Evolutionary conservation across 2,113 vertebrate species (phyloP), one percentile per base, ranked within the genome.

Genomic region (Cyprinodon variegatus): DNA sequence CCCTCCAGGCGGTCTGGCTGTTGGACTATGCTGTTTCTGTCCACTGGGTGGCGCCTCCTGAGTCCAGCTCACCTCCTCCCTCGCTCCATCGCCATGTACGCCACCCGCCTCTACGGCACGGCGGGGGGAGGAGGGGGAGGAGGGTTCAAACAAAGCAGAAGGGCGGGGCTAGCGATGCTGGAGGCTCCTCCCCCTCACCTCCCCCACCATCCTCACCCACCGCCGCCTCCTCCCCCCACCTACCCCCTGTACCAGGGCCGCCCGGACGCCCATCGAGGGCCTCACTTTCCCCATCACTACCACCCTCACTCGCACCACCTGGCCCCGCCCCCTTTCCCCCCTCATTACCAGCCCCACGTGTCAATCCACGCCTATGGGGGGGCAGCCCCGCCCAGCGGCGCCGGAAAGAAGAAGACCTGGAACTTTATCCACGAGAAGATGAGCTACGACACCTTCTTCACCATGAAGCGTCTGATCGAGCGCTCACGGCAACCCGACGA

Each of bases 401-500:
- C 66, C 0, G 74, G 85, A 83, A 95, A 93, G 90, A 96, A 95
- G 88, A 96, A 95, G 83, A 95, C 94, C 64, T 96, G 96, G 96
- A 96, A 93, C 91, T 96, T 96, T 88, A 96, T 96, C 83, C 95
- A 95, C 0, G 96, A 96, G 91, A 96, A 96, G 90, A 96, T 96
- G 95, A 96, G 95, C 74, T 96, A 96, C 1, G 96, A 96, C 89
- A 96, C 96, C 0, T 97, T 96, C 88, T 96, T 96, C 88, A 96
- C 96, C 74, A 95, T 97, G 95, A 97, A 96, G 92, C 91, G 96
- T 3, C 94, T 98, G 89, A 96, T 98, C 0, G 96, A 98, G 87
- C 96, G 97, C 71, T 97, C 96, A 0, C 94, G 89, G 72, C 95
- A 91, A 0, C 94, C 96, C 0, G 96, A 97, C 1, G 97, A 98